Conservation (phyloP, 2,888 invertebrate genomes). For the Drosophila cyrtoloma region DNA sequence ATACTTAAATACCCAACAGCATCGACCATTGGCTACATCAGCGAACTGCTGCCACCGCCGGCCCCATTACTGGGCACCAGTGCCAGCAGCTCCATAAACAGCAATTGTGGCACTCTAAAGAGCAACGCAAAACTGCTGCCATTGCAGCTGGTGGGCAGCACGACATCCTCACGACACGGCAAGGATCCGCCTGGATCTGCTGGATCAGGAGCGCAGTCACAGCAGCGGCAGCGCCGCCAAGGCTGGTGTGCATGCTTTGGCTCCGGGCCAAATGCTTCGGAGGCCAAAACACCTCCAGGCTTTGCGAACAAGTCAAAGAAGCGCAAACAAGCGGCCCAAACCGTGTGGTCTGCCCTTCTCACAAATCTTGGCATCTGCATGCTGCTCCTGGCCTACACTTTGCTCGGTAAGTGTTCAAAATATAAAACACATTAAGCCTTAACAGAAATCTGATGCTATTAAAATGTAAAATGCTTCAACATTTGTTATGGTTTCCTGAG, state of each 20-base stretch:
- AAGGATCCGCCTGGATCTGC: conserved; percentile 46
- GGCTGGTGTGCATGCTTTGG: conserved; percentile 72
- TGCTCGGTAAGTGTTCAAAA: conserved; percentile 85
- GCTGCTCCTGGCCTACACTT: conserved; percentile 92
- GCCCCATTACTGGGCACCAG: conserved; percentile 34
- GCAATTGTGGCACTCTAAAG: conserved; percentile 77
- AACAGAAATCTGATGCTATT: background rate
- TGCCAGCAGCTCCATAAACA: conserved; percentile 45
- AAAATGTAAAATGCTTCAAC: background rate
- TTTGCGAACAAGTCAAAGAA: conserved; percentile 67
- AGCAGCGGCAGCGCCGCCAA: conserved; percentile 62
- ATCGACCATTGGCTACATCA: conserved; percentile 51
- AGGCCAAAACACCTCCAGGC: conserved; percentile 65
- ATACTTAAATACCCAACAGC: conserved; percentile 59
- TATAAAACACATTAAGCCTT: background rate
- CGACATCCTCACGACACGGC: conserved; percentile 36
- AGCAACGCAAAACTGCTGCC: conserved; percentile 76
- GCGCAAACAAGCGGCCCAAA: conserved; percentile 76
- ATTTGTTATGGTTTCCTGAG: too few relatives aligned
- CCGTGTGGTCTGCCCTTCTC: conserved; percentile 88
- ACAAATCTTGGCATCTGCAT: conserved; percentile 94
- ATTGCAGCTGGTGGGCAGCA: conserved; percentile 56
- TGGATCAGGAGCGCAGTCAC: conserved; percentile 41
- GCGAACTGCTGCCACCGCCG: conserved; percentile 44
- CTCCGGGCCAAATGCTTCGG: conserved; percentile 29